phyloP scores from a whole-genome alignment of 1,140 invertebrate species.

The Lepidostoma basale region DNA sequence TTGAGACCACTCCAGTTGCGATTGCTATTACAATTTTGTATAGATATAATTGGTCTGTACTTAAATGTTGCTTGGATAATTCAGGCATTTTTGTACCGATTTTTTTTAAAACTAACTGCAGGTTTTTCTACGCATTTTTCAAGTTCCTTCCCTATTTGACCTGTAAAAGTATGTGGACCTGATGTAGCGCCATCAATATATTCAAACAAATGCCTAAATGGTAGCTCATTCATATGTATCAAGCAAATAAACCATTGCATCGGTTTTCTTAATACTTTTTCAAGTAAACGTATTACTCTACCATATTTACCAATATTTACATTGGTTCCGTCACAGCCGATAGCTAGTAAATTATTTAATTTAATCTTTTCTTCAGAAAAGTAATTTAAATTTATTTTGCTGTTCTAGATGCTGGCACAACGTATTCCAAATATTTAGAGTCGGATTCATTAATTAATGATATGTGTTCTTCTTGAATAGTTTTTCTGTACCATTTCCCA shows the following conservation, averaged over 20 bases:
- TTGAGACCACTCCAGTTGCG: constrained; percentile 40
- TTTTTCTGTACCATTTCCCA: background rate
- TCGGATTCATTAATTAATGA: constrained; percentile 37
- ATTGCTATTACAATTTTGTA: constrained; percentile 45
- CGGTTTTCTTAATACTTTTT: too few species aligned
- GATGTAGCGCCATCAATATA: too few species aligned
- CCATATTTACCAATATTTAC: constrained; percentile 47
- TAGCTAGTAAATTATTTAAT: constrained; percentile 29
- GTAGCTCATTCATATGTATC: too few species aligned
- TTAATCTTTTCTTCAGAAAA: constrained; percentile 5
- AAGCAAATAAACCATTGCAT: too few species aligned
- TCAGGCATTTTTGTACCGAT: background rate
- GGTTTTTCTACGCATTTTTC: too few species aligned
- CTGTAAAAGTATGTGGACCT: too few species aligned
- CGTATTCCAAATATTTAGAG: constrained; percentile 21
- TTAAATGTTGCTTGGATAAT: constrained; percentile 28
- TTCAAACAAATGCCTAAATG: too few species aligned
- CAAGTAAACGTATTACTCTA: constrained; percentile 40
- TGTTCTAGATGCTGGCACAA: constrained; percentile 23
- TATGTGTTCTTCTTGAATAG: background rate
- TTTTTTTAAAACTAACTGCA: too few species aligned
- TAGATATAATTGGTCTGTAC: constrained; percentile 49
- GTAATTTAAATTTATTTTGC: constrained; percentile 23
- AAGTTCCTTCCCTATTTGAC: too few species aligned
- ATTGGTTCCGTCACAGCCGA: constrained; percentile 50